Evolutionary conservation across 2,113 vertebrate genomes (phyloP), one percentile per base, ranked within the genome.

Genomic region (Todiramphus chloris): DNA sequence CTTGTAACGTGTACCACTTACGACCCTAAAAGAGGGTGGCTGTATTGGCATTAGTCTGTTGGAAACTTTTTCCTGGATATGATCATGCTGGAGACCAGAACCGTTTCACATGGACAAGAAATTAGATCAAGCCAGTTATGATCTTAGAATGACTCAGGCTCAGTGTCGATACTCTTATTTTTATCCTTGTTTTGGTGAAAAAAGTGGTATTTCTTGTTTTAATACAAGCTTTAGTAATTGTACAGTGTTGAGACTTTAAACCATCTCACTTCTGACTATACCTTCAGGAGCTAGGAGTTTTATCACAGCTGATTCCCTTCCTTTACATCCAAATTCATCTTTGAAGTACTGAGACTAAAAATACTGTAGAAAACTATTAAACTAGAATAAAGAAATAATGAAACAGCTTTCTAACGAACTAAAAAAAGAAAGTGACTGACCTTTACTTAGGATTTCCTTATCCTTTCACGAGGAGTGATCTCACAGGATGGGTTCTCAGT

Each of bases 1-100:
- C 87, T 96, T 96, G 84, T 95, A 94, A 87, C 41, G 14, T 87
- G 89, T 91, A 88, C 64, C 70, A 92, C 0, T 97, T 90, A 89
- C 10, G 83, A 95, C 76, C 91, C 66, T 16, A 68, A 95, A 96
- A 94, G 94, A 89, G 89, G 67, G 78, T 88, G 78, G 73, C 73
- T 92, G 48, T 93, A 44, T 63, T 91, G 73, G 59, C 76, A 50
- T 96, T 87, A 18, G 24, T 64, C 23, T 73, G 2, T 60, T 86
- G 69, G 79, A 95, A 91, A 53, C 74, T 73, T 96, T 62, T 76
- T 89, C 87, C 51, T 89, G 64, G 82, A 56, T 82, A 43, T 62
- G 56, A 68, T 73, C 48, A 23, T 79, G 41, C 77, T 23, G 67
- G 86, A 90, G 93, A 80, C 72, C 50, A 92, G 93, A 87, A 79